Percentiles rank a stretch among this genome's conserved stretches.
Conservation (phyloP, 2,113 vertebrate species). For the Nothocercus julius region DNA sequence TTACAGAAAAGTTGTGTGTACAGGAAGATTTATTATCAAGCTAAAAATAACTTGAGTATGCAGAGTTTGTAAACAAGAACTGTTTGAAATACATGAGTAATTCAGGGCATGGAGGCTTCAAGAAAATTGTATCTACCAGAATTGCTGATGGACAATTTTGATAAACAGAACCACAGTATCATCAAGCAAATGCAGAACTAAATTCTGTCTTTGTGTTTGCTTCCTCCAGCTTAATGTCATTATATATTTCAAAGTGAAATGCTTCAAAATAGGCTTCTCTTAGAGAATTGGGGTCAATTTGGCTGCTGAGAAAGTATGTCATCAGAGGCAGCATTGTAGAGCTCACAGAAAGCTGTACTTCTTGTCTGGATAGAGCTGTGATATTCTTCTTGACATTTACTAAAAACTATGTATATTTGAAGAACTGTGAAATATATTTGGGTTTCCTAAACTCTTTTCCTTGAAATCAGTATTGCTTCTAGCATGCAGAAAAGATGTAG, state of each 20-base stretch:
- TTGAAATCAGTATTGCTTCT: neutral
- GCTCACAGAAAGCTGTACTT: neutral
- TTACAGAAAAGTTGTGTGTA: neutral
- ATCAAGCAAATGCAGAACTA: neutral
- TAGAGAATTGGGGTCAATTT: slow-evolving; percentile 12
- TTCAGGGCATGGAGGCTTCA: neutral
- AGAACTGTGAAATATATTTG: neutral
- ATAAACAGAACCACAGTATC: slow-evolving; percentile 15
- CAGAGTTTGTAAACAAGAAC: neutral
- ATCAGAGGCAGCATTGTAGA: neutral
- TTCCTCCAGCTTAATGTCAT: slow-evolving; percentile 27
- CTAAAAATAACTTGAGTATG: neutral
- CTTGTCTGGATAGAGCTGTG: neutral
- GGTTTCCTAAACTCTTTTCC: neutral
- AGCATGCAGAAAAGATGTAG: neutral
- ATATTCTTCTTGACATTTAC: neutral
- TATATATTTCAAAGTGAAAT: slow-evolving; percentile 46
- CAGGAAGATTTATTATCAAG: neutral
- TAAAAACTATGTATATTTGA: neutral
- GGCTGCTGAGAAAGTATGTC: slow-evolving; percentile 35
- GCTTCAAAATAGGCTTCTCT: slow-evolving; percentile 3
- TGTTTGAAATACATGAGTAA: neutral
- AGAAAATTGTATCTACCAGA: neutral
- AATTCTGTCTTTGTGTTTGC: slow-evolving; percentile 25
- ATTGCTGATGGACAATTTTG: slow-evolving; percentile 20